A percentile compares a stretch with the other conserved stretches of the same genome.
phyloP scores from a whole-genome alignment of 1,140 invertebrate species.

The Tetranychus urticae region DNA sequence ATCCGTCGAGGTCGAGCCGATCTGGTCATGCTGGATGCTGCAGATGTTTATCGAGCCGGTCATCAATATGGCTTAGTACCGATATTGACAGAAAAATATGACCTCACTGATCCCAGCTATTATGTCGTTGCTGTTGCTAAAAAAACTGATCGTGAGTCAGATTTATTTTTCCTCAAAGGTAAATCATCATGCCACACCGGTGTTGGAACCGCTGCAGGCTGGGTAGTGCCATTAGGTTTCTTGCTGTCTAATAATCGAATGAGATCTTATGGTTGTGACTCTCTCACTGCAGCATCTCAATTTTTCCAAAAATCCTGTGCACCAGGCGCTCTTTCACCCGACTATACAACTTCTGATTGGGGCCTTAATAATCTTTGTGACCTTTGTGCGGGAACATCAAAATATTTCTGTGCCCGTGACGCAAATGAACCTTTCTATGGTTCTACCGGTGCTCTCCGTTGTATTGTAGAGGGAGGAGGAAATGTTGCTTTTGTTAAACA shows the following conservation, averaged over 20 bases:
- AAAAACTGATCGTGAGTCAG: slow-evolving; percentile 57
- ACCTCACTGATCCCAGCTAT: slow-evolving; percentile 55
- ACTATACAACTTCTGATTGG: slow-evolving; percentile 25
- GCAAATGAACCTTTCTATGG: slow-evolving; percentile 71
- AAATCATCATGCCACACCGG: slow-evolving; percentile 76
- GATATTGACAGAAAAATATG: slow-evolving; percentile 69
- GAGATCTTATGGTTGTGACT: slow-evolving; percentile 68
- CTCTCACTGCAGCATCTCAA: slow-evolving; percentile 60
- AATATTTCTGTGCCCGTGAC: slow-evolving; percentile 50
- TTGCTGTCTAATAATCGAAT: slow-evolving; percentile 81
- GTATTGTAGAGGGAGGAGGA: slow-evolving; percentile 78
- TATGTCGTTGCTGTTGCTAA: slow-evolving; percentile 84
- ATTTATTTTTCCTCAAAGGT: slow-evolving; percentile 59
- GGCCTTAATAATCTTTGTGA: slow-evolving; percentile 50
- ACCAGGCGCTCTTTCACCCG: slow-evolving; percentile 26
- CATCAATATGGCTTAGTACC: slow-evolving; percentile 47
- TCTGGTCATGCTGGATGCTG: slow-evolving; percentile 65
- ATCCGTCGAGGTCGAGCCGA: slow-evolving; percentile 37
- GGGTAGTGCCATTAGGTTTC: slow-evolving; percentile 80
- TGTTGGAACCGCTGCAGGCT: slow-evolving; percentile 73
- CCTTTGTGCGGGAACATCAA: slow-evolving; percentile 66
- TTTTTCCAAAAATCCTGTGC: slow-evolving; percentile 46
- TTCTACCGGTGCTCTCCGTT: slow-evolving; percentile 65
- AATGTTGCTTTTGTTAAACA: slow-evolving; percentile 78
- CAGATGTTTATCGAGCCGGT: slow-evolving; percentile 78